These are phyloP conservation scores for Isichthys henryi DNA, from an alignment of 2,113 vertebrate species.

Conservation along the genomic window DNA sequence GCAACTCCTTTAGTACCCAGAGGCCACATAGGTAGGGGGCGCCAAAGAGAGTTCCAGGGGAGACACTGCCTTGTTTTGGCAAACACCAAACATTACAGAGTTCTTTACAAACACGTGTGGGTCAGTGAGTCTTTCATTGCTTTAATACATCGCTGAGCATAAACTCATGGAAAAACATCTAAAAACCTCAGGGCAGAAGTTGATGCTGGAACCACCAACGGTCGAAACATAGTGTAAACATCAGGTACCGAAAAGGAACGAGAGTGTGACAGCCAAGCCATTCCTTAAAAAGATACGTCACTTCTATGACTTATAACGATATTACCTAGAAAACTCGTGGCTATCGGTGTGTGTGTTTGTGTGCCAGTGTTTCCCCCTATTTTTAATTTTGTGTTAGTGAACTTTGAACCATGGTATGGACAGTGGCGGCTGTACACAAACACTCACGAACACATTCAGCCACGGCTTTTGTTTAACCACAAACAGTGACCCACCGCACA, in stretches of 20 bases:
- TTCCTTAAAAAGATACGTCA: background rate
- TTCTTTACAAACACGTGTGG: background rate
- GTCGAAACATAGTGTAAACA: background rate
- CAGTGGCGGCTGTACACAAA: background rate
- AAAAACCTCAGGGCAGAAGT: background rate
- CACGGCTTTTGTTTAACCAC: background rate
- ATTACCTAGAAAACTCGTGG: background rate
- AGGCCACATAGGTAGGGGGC: background rate
- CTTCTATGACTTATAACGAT: background rate
- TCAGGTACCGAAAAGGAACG: background rate
- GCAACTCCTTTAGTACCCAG: background rate
- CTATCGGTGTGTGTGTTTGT: background rate
- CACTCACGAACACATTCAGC: background rate
- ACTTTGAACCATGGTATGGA: background rate
- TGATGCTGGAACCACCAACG: slow-evolving; percentile 1
- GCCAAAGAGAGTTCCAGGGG: background rate
- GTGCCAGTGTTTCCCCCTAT: background rate
- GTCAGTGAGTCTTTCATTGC: background rate
- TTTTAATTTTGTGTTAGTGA: background rate
- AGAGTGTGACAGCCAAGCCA: background rate
- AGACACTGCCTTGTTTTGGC: background rate
- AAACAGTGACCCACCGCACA: background rate
- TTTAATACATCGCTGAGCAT: background rate
- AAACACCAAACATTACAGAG: background rate
- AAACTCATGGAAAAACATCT: background rate